Evolutionary conservation across 2,113 vertebrate species (phyloP).

Genomic region (Hucho hucho): DNA sequence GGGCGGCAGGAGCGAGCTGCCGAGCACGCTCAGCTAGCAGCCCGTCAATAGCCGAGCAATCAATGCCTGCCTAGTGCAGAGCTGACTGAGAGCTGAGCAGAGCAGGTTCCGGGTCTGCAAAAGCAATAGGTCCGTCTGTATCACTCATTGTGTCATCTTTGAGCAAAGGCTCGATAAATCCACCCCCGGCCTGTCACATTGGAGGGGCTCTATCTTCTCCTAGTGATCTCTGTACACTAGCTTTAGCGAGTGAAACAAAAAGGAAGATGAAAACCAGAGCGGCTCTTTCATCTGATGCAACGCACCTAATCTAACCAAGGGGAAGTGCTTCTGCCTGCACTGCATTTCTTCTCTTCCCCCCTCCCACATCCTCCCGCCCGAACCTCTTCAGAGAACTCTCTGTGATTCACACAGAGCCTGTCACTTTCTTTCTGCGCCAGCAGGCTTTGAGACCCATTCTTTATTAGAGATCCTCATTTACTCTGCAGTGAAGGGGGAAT

Average conservation of each 20-base stretch:
- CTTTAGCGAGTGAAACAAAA: background rate
- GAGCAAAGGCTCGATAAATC: constrained; percentile 19
- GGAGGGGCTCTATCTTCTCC: background rate
- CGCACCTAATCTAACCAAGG: constrained; percentile 25
- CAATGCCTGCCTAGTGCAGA: background rate
- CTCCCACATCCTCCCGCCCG: background rate
- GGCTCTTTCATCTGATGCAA: constrained; percentile 31
- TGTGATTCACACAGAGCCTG: constrained; percentile 34
- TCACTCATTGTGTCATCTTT: constrained; percentile 19
- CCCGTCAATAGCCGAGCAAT: constrained; percentile 10
- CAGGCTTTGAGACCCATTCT: constrained; percentile 33
- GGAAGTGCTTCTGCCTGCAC: constrained; percentile 8
- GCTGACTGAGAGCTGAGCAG: background rate
- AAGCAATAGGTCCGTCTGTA: background rate
- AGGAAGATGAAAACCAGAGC: constrained; percentile 15
- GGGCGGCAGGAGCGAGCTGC: background rate
- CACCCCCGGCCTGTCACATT: constrained; percentile 3
- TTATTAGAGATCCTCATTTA: constrained; percentile 44
- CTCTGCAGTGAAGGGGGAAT: constrained; percentile 29
- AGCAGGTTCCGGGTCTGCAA: background rate
- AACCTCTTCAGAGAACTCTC: constrained; percentile 24
- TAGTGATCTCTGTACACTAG: background rate
- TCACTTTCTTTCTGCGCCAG: constrained; percentile 18
- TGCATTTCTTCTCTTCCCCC: background rate
- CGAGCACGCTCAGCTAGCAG: background rate